Evolutionary conservation across 2,888 invertebrate genomes (phyloP), one percentile per base, ranked within the genome.

Genomic region (Epinotia ramella): DNA sequence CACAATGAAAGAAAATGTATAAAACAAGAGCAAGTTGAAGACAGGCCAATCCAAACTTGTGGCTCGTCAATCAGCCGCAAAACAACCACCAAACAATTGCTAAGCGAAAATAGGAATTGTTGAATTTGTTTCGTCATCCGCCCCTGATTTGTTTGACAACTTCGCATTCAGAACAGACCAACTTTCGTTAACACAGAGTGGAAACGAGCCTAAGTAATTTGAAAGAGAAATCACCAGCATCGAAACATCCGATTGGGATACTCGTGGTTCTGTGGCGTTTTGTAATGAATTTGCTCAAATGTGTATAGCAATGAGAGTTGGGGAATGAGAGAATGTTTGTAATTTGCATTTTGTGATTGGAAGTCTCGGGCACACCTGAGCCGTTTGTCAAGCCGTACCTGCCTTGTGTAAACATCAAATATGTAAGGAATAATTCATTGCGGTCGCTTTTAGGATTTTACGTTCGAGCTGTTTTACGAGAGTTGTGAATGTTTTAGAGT

Each of bases 341-440:
- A 87, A 88, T 88, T 87, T 87, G 84, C 86, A 87, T 88, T 86
- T 84, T 82, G 81, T 84, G 88, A 88, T 88, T 88, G 88, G 86
- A 85, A 84, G 82, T 78, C 82, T 78, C 80, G 75, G 68, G 76
- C 79, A 78, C 88, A 88, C 88, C 88, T 88, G 88, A 81, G 86
- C 79, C 85, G 78, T 83, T 84, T 84, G 85, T 86, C 84, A 86
- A 81, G 82, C 80, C 82, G 77, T 83, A 70, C 75, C 75, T 75
- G 70, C 82, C 85, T 84, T 84, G 83, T 84, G 82, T 80, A 81
- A 83, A 83, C 84, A 87, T 87, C 85, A 86, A 87, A 86, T 86
- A 84, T 86, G 81, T 84, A 83, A 80, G 77, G 78, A 81, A 83
- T 85, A 84, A 84, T 85, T 85, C 86, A 84, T 84, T 79, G 84